phyloP scores from a whole-genome alignment of 2,888 invertebrate species.

The Protonemura montana region DNA sequence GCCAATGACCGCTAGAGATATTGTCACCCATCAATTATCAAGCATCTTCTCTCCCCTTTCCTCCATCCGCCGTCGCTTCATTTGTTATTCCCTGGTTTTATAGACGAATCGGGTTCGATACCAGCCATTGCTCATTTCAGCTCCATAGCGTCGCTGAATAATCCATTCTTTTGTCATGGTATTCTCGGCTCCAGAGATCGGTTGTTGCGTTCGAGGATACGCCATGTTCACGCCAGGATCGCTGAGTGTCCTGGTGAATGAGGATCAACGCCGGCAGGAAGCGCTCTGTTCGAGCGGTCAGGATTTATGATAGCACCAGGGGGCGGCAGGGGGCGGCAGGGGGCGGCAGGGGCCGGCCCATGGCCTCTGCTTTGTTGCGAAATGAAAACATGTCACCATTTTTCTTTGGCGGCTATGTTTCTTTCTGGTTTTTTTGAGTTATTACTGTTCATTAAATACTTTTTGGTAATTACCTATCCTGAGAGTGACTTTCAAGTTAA shows the following conservation, averaged over 20 bases:
- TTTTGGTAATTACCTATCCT: too few species aligned
- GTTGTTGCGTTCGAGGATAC: not conserved
- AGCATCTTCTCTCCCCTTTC: not conserved
- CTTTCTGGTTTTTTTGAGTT: too few species aligned
- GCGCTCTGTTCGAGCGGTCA: not conserved
- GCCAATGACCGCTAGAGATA: not conserved
- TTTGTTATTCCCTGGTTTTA: conserved; percentile 12
- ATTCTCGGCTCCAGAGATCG: not conserved
- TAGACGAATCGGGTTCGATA: not conserved
- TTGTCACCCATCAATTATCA: conserved; percentile 1
- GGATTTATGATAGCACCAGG: not conserved
- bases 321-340: too few species aligned
- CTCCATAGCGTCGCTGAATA: conserved; percentile 14
- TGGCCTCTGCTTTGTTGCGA: too few species aligned
- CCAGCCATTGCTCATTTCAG: conserved; percentile 24
- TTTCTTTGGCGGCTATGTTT: too few species aligned
- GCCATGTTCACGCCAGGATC: not conserved
- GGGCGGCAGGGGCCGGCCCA: too few species aligned
- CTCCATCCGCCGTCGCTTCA: not conserved
- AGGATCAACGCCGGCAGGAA: not conserved
- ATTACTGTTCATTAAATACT: too few species aligned
- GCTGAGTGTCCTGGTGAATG: not conserved
- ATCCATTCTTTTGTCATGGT: conserved; percentile 17
- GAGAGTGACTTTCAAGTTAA: too few species aligned
- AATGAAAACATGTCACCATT: too few species aligned